phyloP scores from a whole-genome alignment of 2,797 vertebrate genomes.

The Numenius phaeopus region DNA sequence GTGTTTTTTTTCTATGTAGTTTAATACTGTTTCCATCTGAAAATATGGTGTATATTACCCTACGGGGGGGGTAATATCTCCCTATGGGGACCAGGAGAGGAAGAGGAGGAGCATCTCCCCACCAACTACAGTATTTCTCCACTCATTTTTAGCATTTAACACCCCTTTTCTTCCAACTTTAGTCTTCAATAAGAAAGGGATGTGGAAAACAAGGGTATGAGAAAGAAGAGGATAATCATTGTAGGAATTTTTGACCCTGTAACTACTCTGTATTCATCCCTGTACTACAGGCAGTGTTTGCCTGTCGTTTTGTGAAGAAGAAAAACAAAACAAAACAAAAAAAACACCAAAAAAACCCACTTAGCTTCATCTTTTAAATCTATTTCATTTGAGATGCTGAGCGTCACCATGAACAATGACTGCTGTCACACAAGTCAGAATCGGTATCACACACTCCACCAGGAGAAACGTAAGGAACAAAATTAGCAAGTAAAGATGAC shows the following conservation, averaged over 20 bases:
- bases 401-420: background rate
- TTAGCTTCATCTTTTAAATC: background rate
- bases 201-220: background rate
- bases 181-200: background rate
- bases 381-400: background rate
- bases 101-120: background rate
- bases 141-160: background rate
- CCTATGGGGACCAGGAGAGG: background rate
- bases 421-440: background rate
- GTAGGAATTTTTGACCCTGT: background rate
- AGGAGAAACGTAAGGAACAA: background rate
- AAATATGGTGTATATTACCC: background rate
- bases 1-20: rapidly evolving
- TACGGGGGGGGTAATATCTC: background rate
- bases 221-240: background rate
- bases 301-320: background rate
- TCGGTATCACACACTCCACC: background rate
- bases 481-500: background rate
- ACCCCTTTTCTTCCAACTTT: background rate
- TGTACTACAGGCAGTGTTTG: background rate
- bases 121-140: background rate
- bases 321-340: too few relatives aligned
- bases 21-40: background rate
- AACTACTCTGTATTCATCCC: background rate
- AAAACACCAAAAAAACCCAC: too few relatives aligned